A percentile compares a stretch with the other conserved stretches of the same genome.
Evolutionary conservation across 2,888 invertebrate species (phyloP).

Genomic region (Lamellibrachia columna): DNA sequence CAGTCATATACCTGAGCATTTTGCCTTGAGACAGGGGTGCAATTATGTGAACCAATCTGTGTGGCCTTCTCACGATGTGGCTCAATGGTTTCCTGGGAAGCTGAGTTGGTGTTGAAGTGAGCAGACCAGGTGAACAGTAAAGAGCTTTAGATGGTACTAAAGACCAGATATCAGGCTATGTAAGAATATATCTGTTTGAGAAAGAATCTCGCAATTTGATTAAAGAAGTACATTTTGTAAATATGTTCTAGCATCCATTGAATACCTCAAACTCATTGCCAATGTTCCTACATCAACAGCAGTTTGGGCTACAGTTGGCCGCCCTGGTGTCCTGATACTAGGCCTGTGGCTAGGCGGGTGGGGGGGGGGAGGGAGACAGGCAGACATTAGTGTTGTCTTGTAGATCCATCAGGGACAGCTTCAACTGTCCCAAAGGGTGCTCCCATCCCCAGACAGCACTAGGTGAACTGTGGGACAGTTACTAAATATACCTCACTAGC

Average conservation of each 20-base stretch:
- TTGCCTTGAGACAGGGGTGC: not conserved
- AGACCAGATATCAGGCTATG: not conserved
- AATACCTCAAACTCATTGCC: not conserved
- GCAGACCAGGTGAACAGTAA: not conserved
- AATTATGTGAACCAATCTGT: not conserved
- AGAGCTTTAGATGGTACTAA: not conserved
- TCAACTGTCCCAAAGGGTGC: not conserved
- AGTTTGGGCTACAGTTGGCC: not conserved
- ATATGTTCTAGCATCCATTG: not conserved
- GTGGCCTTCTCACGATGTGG: not conserved
- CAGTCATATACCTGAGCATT: too few species aligned
- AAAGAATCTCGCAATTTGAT: not conserved
- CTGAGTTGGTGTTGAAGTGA: not conserved
- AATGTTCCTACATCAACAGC: not conserved
- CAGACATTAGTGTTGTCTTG: not conserved
- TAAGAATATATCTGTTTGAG: not conserved
- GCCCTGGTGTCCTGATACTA: not conserved
- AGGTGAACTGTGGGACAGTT: not conserved
- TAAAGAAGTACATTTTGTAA: not conserved
- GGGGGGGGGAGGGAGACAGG: not conserved
- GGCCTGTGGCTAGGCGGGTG: not conserved
- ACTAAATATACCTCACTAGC: not conserved
- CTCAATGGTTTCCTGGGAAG: not conserved
- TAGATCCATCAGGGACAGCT: not conserved
- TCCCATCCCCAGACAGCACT: not conserved